Percentiles rank a stretch among this genome's conserved stretches.
These are phyloP conservation scores for Orthosia incerta DNA, from an alignment of 2,888 invertebrate genomes.

Conservation along the genomic window DNA sequence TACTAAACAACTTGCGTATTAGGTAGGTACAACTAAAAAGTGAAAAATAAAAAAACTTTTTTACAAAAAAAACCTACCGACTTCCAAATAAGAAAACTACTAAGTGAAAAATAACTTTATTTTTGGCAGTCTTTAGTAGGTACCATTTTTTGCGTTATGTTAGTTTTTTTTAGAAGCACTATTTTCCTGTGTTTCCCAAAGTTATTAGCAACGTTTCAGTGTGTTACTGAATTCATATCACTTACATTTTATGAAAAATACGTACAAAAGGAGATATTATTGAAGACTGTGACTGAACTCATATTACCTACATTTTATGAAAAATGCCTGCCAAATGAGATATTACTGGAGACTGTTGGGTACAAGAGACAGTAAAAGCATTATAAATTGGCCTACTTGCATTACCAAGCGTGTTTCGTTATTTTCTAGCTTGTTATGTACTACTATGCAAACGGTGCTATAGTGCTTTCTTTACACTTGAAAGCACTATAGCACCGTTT, in stretches of 20 bases:
- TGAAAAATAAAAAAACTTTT: no score
- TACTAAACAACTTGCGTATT: no score
- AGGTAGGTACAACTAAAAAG: no score
- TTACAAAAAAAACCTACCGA: no score
- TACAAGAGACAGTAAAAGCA: background rate
- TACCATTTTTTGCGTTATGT: no score
- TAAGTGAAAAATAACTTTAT: no score
- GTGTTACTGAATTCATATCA: background rate
- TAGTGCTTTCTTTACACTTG: no score
- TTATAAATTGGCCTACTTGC: background rate
- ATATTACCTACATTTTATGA: background rate
- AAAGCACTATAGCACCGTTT: background rate
- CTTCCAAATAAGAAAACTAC: no score
- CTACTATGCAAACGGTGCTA: no score
- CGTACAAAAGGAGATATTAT: background rate
- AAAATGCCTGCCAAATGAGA: background rate
- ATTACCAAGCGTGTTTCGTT: background rate
- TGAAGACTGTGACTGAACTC: background rate
- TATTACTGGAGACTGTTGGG: no score
- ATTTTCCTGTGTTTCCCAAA: conserved; percentile 10
- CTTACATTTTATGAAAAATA: conserved; percentile 7
- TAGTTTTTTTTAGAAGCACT: background rate
- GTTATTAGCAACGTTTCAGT: background rate
- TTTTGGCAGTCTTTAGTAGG: no score
- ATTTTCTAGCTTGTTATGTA: background rate